phyloP scores from a whole-genome alignment of 2,797 vertebrate species.

The Melopsittacus undulatus region DNA sequence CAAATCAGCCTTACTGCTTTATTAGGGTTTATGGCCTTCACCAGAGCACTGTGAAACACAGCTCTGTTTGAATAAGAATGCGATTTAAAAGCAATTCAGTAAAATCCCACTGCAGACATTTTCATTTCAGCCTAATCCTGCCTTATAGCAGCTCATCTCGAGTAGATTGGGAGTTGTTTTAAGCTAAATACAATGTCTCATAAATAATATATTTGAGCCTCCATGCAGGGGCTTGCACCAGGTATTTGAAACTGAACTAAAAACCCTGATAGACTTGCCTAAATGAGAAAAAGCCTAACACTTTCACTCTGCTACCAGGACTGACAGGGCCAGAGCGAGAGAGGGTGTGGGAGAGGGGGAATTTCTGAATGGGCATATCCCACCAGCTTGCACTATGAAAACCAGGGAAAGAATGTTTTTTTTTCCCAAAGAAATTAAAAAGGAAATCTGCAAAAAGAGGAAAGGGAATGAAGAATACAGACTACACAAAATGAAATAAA shows the following conservation, averaged over 20 bases:
- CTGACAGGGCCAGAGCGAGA: background rate
- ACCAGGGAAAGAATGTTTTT: background rate
- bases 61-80: background rate
- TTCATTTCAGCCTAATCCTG: constrained; percentile 52
- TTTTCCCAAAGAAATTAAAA: constrained; percentile 33
- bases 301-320: background rate
- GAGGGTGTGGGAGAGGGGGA: background rate
- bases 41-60: background rate
- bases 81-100: constrained; percentile 52
- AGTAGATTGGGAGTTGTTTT: constrained; percentile 14
- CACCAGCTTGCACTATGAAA: background rate
- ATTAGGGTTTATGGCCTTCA: background rate
- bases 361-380: background rate
- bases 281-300: background rate
- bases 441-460: constrained; percentile 40
- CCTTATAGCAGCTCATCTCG: background rate
- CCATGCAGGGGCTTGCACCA: background rate
- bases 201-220: constrained; percentile 16
- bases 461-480: constrained; percentile 16
- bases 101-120: constrained; percentile 24
- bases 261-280: background rate
- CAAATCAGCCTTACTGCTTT: background rate
- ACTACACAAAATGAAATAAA: constrained; percentile 62
- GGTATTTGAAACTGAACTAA: background rate
- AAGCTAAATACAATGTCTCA: background rate